Conservation (phyloP, 1,140 invertebrate species). For the Solenopsis fugax region DNA sequence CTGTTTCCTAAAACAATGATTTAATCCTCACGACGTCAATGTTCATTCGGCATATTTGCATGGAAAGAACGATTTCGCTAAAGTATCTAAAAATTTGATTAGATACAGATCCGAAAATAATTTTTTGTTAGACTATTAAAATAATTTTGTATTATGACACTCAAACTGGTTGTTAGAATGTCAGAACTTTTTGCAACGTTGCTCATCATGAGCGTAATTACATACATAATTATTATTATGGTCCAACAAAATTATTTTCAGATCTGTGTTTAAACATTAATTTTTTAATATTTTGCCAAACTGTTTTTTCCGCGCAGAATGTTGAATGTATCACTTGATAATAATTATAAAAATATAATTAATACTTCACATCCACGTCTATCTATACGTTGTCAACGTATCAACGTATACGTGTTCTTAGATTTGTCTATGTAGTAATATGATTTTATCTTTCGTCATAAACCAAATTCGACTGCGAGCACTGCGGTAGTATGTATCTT, state of each 20-base stretch:
- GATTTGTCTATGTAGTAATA: background rate
- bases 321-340: background rate
- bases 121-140: too few species aligned
- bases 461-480: background rate
- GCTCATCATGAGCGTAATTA: too few species aligned
- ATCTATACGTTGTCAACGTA: background rate
- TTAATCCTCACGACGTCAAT: background rate
- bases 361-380: background rate
- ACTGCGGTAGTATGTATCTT: background rate
- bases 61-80: too few species aligned
- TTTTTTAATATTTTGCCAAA: too few species aligned
- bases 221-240: too few species aligned
- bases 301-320: background rate
- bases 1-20: background rate
- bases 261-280: too few species aligned
- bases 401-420: background rate
- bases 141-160: too few species aligned
- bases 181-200: too few species aligned
- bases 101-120: too few species aligned
- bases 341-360: conserved; percentile 6
- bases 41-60: background rate
- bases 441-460: background rate
- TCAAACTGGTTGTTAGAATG: too few species aligned
- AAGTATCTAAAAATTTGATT: too few species aligned
- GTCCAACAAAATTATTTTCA: too few species aligned